Percentiles rank a stretch among this genome's conserved stretches.
Conservation (phyloP, 1,140 invertebrate species). For the Neodiprion virginianus region DNA sequence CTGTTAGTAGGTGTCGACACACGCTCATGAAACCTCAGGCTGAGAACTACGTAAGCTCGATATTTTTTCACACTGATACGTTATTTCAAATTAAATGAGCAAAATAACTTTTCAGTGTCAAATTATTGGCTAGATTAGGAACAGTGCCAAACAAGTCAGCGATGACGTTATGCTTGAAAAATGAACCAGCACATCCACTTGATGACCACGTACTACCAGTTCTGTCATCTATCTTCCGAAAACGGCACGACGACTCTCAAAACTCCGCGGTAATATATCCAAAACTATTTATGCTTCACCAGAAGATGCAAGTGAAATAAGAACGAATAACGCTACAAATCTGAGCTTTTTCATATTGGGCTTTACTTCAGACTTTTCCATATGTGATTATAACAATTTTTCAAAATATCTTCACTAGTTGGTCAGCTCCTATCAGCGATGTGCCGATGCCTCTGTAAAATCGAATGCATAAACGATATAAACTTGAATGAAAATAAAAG, state of each 20-base stretch:
- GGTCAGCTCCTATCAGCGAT: too few relatives aligned
- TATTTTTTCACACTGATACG: constrained; percentile 11
- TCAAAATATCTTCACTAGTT: too few relatives aligned
- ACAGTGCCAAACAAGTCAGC: constrained; percentile 13
- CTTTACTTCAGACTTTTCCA: too few relatives aligned
- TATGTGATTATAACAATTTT: too few relatives aligned
- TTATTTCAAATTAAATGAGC: constrained; percentile 4
- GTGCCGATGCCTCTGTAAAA: too few relatives aligned
- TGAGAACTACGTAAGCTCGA: neutral
- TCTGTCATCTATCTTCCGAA: constrained; percentile 46
- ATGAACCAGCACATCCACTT: constrained; percentile 54
- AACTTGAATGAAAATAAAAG: too few relatives aligned
- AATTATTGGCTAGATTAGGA: constrained; percentile 23
- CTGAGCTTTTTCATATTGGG: too few relatives aligned
- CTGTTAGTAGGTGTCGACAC: neutral
- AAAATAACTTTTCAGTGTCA: constrained; percentile 15
- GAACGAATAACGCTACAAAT: too few relatives aligned
- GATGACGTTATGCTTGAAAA: constrained; percentile 54
- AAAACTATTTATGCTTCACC: too few relatives aligned
- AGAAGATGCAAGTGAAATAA: too few relatives aligned
- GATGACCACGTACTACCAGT: constrained; percentile 55
- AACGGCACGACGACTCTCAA: constrained; percentile 51
- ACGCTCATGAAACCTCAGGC: too few relatives aligned
- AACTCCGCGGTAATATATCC: constrained; percentile 27
- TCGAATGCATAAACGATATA: too few relatives aligned